A percentile compares a stretch with the other conserved stretches of the same genome.
phyloP scores from a whole-genome alignment of 2,113 vertebrate genomes.

The Nesoenas mayeri region DNA sequence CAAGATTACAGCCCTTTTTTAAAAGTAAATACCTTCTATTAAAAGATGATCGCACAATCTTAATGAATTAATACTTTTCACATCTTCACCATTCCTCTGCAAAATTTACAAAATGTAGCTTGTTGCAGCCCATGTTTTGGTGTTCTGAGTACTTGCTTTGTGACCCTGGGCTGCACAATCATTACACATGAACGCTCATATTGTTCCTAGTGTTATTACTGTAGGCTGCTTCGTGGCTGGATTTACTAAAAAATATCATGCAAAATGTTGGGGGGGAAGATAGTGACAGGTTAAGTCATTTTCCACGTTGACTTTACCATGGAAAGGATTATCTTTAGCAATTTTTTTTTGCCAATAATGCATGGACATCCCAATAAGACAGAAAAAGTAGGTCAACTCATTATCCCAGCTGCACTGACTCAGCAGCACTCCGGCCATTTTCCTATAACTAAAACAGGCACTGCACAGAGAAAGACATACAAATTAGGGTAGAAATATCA shows the following conservation, averaged over 20 bases:
- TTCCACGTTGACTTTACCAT: background rate
- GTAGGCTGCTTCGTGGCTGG: background rate
- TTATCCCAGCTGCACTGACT: conserved; percentile 61
- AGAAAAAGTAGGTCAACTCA: conserved; percentile 59
- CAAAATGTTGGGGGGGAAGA: background rate
- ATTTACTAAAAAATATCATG: background rate
- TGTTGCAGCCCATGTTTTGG: background rate
- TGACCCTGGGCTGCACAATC: conserved; percentile 6
- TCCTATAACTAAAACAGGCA: conserved; percentile 8
- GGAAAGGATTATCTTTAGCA: conserved; percentile 50
- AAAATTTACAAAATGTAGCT: background rate
- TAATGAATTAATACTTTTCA: background rate
- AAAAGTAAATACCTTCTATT: background rate
- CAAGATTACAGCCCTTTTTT: background rate
- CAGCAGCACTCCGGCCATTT: conserved; percentile 50
- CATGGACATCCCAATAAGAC: background rate
- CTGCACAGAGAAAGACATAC: background rate
- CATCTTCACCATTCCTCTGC: background rate
- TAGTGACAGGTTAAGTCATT: conserved; percentile 22
- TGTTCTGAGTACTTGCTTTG: background rate
- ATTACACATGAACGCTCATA: background rate
- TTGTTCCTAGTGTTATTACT: background rate
- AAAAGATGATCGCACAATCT: background rate
- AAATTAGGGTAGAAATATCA: conserved; percentile 34
- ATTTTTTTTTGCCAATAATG: background rate